Conservation (phyloP, 2,113 vertebrate species). For the Dipodomys stephensi region DNA sequence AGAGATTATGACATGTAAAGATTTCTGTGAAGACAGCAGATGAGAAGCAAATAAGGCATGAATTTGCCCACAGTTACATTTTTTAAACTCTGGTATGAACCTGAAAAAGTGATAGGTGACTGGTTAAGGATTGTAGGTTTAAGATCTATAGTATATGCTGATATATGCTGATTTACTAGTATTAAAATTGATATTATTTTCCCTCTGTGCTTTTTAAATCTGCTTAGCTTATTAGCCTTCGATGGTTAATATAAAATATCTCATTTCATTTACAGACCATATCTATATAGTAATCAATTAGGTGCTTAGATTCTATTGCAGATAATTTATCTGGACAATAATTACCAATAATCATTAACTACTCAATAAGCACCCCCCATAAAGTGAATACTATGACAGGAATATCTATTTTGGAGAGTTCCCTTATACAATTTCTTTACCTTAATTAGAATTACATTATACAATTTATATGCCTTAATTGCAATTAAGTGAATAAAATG, state of each 20-base stretch:
- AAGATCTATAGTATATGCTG: background rate
- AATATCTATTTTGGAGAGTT: background rate
- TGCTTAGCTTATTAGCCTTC: slow-evolving; percentile 52
- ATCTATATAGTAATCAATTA: slow-evolving; percentile 20
- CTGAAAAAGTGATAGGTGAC: background rate
- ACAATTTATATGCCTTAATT: slow-evolving; percentile 21
- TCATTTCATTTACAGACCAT: slow-evolving; percentile 40
- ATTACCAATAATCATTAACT: slow-evolving; percentile 51
- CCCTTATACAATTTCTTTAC: background rate
- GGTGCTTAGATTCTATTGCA: slow-evolving; percentile 9
- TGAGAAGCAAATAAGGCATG: too few relatives aligned
- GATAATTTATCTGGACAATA: slow-evolving; percentile 26
- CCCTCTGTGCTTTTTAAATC: background rate
- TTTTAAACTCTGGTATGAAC: background rate
- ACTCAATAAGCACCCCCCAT: slow-evolving; percentile 31
- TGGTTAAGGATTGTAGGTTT: background rate
- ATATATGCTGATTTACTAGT: background rate
- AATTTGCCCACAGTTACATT: background rate
- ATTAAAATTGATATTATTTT: slow-evolving; percentile 2
- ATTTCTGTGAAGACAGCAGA: too few relatives aligned
- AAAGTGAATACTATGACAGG: background rate
- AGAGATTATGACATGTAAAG: too few relatives aligned
- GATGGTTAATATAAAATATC: slow-evolving; percentile 44
- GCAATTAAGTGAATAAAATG: slow-evolving; percentile 60
- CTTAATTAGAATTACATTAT: background rate